phyloP scores from a whole-genome alignment of 2,888 invertebrate species.

The Exocentrus adspersus region DNA sequence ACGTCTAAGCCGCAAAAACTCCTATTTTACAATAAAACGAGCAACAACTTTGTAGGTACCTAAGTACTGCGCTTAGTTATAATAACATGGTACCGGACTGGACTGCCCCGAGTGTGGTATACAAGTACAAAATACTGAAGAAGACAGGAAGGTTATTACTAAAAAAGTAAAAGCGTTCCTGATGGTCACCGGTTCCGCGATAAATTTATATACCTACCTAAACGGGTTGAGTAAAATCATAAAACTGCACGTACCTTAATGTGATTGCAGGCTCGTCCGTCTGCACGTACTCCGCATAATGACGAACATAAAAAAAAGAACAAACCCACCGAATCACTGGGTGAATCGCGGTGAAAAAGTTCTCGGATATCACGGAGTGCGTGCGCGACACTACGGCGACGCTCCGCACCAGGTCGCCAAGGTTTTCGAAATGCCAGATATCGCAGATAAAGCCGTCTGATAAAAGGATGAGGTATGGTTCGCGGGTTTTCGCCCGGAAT shows the following conservation, averaged over 20 bases:
- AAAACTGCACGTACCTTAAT: constrained; percentile 17
- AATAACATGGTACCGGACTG: too few relatives aligned
- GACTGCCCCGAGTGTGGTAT: too few relatives aligned
- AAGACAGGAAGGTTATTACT: too few relatives aligned
- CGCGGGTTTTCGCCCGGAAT: constrained; percentile 7
- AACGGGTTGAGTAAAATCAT: neutral
- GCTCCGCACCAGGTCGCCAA: neutral
- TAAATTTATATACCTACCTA: too few relatives aligned
- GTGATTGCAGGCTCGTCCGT: constrained; percentile 4
- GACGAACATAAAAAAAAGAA: too few relatives aligned
- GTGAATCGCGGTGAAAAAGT: neutral
- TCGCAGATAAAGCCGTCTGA: constrained; percentile 28
- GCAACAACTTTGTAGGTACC: too few relatives aligned
- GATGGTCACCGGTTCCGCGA: too few relatives aligned
- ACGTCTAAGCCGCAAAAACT: too few relatives aligned
- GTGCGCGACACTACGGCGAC: constrained; percentile 7
- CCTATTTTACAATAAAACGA: too few relatives aligned
- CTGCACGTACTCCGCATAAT: constrained; percentile 16
- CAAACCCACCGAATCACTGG: neutral
- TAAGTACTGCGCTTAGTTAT: too few relatives aligned
- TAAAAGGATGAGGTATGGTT: constrained; percentile 33
- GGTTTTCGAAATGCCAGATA: constrained; percentile 17
- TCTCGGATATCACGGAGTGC: constrained; percentile 13
- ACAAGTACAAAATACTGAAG: too few relatives aligned
- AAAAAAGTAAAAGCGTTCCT: too few relatives aligned